Evolutionary conservation across 1,140 invertebrate species (phyloP), one percentile per base, ranked within the genome.

Genomic region (Pogonus chalceus): DNA sequence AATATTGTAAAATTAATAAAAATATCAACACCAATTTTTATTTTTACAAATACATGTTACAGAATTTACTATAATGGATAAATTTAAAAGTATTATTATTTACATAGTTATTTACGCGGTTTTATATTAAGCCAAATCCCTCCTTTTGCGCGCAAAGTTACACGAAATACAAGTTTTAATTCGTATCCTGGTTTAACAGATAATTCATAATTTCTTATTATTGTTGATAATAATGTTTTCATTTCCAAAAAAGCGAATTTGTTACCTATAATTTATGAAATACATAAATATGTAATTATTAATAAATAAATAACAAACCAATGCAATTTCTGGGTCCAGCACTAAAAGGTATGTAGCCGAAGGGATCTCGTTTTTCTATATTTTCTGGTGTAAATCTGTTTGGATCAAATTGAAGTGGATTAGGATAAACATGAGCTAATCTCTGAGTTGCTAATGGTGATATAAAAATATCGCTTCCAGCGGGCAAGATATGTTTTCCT

Each of bases 231-330:
- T 2, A 87, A 67, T 1, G 80, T 78, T 63, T 88, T 88, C 59
- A 83, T 79, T 67, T 89, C 85, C 60, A 85, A 64, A 52, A 80
- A 69, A 1, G 87, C 86, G 66, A 88, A 89, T 52, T 80, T 82
- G 62, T 84, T 76, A 51, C 83, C 82, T 76, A 65, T 53, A 50
- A 66, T 53, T 26, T n/a, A n/a, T n/a, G n/a, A n/a, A n/a, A 31
- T 18, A 10, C 0, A 49, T 18, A 26, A 49, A 26, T n/a, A 26
- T 35, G 12, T 18, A 39, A n/a, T 21, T 20, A 35, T 48, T 49
- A 3, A 22, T 48, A 48, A 39, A 26, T 23, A 47, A 22, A 23
- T 23, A 35, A 47, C 57, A 65, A 64, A 80, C 82, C 82, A 43
- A 85, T 83, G 56, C 82, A 85, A 60, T 84, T 84, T 51, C 82